Conservation (phyloP, 2,113 vertebrate species). For the Acrocephalus arundinaceus region DNA sequence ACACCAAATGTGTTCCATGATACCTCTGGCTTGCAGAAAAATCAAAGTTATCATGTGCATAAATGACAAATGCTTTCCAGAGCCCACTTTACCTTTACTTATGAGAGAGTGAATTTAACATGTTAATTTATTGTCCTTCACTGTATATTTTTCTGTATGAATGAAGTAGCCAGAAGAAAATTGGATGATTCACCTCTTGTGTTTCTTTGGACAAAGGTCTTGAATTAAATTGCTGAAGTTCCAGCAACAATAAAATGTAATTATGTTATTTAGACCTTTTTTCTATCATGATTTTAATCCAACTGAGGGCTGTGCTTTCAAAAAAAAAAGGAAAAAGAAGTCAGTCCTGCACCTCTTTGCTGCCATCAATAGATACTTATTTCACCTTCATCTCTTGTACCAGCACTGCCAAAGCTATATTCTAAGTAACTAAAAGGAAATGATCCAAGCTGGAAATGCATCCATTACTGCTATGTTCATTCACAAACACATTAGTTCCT, state of each 20-base stretch:
- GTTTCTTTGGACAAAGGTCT: conserved; percentile 29
- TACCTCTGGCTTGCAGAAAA: neutral
- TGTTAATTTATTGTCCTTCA: neutral
- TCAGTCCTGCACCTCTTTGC: neutral
- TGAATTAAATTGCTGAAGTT: conserved; percentile 48
- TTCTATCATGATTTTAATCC: neutral
- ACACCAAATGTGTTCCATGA: neutral
- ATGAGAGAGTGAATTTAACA: neutral
- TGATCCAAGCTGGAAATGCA: neutral
- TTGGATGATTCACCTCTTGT: neutral
- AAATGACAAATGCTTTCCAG: neutral
- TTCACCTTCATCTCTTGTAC: neutral
- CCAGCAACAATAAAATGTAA: conserved; percentile 19
- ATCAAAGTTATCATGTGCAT: neutral
- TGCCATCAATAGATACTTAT: neutral
- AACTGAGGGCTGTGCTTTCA: neutral
- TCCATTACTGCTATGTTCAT: neutral
- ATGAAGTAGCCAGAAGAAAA: conserved; percentile 22
- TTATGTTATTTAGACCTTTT: conserved; percentile 8
- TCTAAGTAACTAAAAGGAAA: neutral
- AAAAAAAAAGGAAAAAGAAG: neutral
- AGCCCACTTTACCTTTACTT: neutral
- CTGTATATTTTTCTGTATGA: conserved; percentile 20
- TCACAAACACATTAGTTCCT: neutral
- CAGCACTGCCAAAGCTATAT: accelerated